Base-by-base conservation (phyloP, 2,797 vertebrate genomes). In the Gobio occitaniae region DNA sequence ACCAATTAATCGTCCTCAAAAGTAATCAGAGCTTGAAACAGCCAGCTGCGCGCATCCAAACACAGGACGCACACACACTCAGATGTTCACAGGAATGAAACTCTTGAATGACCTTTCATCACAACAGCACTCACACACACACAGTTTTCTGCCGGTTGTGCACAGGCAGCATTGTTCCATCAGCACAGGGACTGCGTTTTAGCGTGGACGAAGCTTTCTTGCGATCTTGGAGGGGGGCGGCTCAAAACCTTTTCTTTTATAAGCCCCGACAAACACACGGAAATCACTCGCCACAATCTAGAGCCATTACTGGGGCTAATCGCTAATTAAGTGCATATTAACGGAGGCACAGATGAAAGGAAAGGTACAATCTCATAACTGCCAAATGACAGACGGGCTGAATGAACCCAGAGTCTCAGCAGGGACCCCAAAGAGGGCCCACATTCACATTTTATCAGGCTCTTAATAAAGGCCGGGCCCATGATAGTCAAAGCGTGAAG, bases 41-140 rank as follows among this genome's bases (percentile, higher is more conserved):
- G 91, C 93, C 94, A 94, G 94, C 93, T 95, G 94, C 84, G 90
- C 90, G 84, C 90, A 92, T 94, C 92, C 91, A 90, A 93, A 93
- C 91, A 89, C 92, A 93, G 87, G 85, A 48, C 29, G 15, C 91
- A 90, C 92, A 92, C 92, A 92, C 93, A 93, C 91, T 82, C 81
- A 78, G 68, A 66, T 75, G 59, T 75, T 63, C 56, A 52, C 72
- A 63, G 21, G 80, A 50, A 86, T 25, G 21, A 78, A 78, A 69
- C 41, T 56, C 72, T 75, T 75, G 48, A 75, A 54, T 68, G 68
- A 74, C 63, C 13, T 86, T 88, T 82, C 54, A 47, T 65, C 41
- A 68, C 13, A 65, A 83, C 65, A 78, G 63, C 52, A 69, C 48
- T 63, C 29, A 71, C 65, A 72, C 47, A 38, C 19, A 76, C 65